A percentile compares a stretch with the other conserved stretches of the same genome.
Evolutionary conservation across 2,113 vertebrate genomes (phyloP).

Genomic region (Tiliqua scincoides): DNA sequence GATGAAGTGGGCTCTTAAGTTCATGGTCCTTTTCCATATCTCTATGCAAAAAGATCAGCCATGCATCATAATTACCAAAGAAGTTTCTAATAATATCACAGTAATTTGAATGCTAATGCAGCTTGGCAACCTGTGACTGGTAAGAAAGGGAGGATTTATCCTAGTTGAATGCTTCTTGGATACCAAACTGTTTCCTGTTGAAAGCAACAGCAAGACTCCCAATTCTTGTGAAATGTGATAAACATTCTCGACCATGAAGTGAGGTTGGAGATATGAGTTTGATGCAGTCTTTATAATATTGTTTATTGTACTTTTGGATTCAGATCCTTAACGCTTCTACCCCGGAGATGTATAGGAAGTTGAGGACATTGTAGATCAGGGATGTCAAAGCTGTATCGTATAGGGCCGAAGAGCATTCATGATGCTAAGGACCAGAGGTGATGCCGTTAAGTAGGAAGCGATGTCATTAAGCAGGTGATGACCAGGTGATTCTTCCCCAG

Average conservation of each 20-base stretch:
- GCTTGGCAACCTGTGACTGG: neutral
- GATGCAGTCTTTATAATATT: neutral
- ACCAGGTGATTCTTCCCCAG: too few relatives aligned
- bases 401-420: too few relatives aligned
- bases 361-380: neutral
- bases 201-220: neutral
- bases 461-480: too few relatives aligned
- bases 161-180: slow-evolving; percentile 8
- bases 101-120: slow-evolving; percentile 8
- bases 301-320: neutral
- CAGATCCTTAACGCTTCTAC: neutral
- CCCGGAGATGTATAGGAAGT: neutral
- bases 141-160: neutral
- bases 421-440: too few relatives aligned
- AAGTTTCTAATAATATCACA: neutral
- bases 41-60: neutral
- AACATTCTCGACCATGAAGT: neutral
- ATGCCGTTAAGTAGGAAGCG: too few relatives aligned
- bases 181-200: neutral
- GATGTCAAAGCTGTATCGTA: too few relatives aligned
- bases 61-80: neutral
- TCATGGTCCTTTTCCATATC: neutral
- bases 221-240: neutral
- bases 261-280: neutral
- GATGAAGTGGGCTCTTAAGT: neutral